Conservation (phyloP, 2,113 vertebrate species). For the Rhinoderma darwinii region DNA sequence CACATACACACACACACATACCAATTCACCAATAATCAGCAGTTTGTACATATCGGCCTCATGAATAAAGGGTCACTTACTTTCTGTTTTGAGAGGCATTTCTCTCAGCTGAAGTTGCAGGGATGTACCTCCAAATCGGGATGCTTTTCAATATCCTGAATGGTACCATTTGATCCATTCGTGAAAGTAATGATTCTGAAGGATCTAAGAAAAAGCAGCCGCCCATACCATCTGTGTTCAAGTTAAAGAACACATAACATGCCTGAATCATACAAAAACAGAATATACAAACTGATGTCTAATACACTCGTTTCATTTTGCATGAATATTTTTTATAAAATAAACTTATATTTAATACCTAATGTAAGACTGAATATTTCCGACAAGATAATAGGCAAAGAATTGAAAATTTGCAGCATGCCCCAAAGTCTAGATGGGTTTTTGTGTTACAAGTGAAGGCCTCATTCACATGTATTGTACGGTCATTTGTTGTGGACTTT, state of each 20-base stretch:
- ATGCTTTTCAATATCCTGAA: constrained; percentile 76
- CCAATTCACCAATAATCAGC: too few relatives aligned
- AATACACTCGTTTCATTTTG: neutral
- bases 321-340: too few relatives aligned
- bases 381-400: too few relatives aligned
- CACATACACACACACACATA: too few relatives aligned
- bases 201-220: constrained; percentile 77
- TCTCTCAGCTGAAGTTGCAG: constrained; percentile 73
- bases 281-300: neutral
- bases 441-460: too few relatives aligned
- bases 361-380: too few relatives aligned
- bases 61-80: constrained; percentile 68
- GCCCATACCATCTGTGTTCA: constrained; percentile 74
- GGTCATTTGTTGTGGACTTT: too few relatives aligned
- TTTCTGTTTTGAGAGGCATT: constrained; percentile 69
- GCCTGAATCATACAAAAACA: neutral
- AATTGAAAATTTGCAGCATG: too few relatives aligned
- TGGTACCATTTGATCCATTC: constrained; percentile 74
- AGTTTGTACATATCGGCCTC: too few relatives aligned
- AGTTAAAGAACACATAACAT: constrained; percentile 17
- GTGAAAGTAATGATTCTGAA: constrained; percentile 68
- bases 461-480: too few relatives aligned
- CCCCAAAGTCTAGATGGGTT: too few relatives aligned
- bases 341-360: too few relatives aligned
- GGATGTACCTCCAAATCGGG: constrained; percentile 74